Evolutionary conservation across 2,888 invertebrate genomes (phyloP).

Genomic region (Brachypterus glaber): DNA sequence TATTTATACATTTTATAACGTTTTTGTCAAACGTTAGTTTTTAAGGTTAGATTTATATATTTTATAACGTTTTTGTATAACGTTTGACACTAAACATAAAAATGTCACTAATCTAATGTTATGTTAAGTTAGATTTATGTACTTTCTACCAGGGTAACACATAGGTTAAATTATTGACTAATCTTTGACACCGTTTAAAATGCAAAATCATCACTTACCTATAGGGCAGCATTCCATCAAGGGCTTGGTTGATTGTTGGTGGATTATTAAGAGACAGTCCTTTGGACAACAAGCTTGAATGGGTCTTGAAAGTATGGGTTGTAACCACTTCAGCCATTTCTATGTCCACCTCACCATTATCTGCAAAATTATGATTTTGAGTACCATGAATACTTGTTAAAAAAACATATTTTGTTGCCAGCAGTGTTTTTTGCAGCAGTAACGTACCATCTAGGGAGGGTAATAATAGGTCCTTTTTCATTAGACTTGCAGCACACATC

Average conservation of each 20-base stretch:
- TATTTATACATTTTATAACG: too few species aligned
- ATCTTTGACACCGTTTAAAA: too few species aligned
- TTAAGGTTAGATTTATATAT: too few species aligned
- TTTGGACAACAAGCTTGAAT: slow-evolving; percentile 71
- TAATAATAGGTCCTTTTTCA: slow-evolving; percentile 69
- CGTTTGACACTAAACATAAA: too few species aligned
- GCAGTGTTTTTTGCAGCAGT: not conserved
- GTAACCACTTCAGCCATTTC: slow-evolving; percentile 63
- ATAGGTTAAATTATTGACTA: too few species aligned
- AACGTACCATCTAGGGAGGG: slow-evolving; percentile 49
- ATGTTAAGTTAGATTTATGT: too few species aligned
- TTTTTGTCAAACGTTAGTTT: too few species aligned
- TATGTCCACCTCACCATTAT: slow-evolving; percentile 62
- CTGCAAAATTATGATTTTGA: slow-evolving; percentile 37
- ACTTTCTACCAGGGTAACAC: too few species aligned
- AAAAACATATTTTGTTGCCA: slow-evolving; percentile 3
- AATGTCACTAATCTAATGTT: too few species aligned
- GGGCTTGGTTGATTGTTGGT: slow-evolving; percentile 79
- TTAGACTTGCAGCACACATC: slow-evolving; percentile 81
- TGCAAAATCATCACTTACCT: too few species aligned
- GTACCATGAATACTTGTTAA: slow-evolving; percentile 7
- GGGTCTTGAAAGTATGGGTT: slow-evolving; percentile 45
- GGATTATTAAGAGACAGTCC: slow-evolving; percentile 83
- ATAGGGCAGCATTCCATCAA: slow-evolving; percentile 79
- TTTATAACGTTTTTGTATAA: too few species aligned